phyloP scores from a whole-genome alignment of 2,113 vertebrate genomes.

The Caranx melampygus region DNA sequence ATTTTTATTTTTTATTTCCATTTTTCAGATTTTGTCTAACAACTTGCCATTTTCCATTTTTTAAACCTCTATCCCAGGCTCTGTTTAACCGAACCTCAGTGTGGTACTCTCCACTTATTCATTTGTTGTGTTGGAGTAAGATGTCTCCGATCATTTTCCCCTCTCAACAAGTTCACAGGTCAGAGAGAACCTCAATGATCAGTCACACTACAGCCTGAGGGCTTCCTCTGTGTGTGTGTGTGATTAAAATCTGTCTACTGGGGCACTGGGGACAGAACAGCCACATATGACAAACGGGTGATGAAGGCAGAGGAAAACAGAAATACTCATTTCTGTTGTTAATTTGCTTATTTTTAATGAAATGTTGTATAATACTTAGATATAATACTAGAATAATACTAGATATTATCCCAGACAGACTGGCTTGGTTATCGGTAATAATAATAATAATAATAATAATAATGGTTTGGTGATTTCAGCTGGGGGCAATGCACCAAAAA shows the following conservation, averaged over 20 bases:
- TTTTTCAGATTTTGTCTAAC: neutral
- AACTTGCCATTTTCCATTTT: neutral
- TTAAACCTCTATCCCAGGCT: neutral
- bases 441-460: neutral
- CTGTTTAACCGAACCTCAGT: neutral
- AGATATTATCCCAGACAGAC: too few species aligned
- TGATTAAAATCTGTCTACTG: conserved; percentile 3
- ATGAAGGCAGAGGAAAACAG: conserved; percentile 25
- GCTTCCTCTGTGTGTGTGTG: conserved; percentile 6
- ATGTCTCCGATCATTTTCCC: conserved; percentile 6
- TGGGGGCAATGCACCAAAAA: neutral
- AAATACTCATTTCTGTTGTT: neutral
- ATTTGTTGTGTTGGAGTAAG: conserved; percentile 6
- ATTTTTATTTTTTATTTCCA: neutral
- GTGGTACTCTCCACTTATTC: conserved; percentile 10
- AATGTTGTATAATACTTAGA: neutral
- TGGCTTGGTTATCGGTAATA: neutral
- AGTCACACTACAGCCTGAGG: conserved; percentile 23
- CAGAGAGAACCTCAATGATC: conserved; percentile 35
- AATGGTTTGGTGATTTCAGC: neutral
- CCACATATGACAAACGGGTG: conserved; percentile 15
- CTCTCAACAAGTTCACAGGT: conserved; percentile 24
- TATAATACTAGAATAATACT: too few species aligned
- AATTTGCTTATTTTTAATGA: neutral
- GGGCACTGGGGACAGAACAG: conserved; percentile 25